A percentile compares a stretch with the other conserved stretches of the same genome.
Conservation (phyloP, 2,797 vertebrate species). For the Gambelia wislizenii region DNA sequence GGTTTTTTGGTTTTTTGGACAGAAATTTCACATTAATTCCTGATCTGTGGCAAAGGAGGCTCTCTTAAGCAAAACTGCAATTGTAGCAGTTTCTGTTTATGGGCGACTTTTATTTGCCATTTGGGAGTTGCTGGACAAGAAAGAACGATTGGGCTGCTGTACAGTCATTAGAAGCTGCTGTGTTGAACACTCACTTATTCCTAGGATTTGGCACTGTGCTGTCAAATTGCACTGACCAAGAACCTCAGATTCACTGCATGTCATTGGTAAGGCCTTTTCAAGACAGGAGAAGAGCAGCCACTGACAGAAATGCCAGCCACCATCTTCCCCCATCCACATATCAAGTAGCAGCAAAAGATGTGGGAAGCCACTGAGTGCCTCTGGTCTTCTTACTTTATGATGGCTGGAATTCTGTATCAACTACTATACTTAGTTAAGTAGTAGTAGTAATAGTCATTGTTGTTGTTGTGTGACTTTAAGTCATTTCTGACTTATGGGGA, state of each 20-base stretch:
- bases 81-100: conserved; percentile 45
- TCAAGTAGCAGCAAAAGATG: neutral
- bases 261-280: neutral
- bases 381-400: too few relatives aligned
- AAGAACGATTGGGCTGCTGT: conserved; percentile 58
- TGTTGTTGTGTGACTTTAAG: too few relatives aligned
- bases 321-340: neutral
- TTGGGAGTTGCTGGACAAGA: conserved; percentile 63
- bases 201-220: conserved; percentile 39
- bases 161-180: neutral
- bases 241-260: neutral
- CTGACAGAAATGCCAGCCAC: neutral
- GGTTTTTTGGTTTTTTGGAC: neutral
- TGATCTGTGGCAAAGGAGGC: conserved; percentile 37
- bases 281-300: neutral
- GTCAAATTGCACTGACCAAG: neutral
- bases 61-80: conserved; percentile 9
- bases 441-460: too few relatives aligned
- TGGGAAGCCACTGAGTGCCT: too few relatives aligned
- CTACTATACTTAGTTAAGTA: too few relatives aligned
- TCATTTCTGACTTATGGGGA: too few relatives aligned
- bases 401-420: too few relatives aligned
- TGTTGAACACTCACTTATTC: neutral
- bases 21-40: neutral
- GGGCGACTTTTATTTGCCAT: conserved; percentile 54